Percentiles rank a stretch among this genome's conserved stretches.
Evolutionary conservation across 2,888 invertebrate species (phyloP).

Genomic region (Ophion costatus): DNA sequence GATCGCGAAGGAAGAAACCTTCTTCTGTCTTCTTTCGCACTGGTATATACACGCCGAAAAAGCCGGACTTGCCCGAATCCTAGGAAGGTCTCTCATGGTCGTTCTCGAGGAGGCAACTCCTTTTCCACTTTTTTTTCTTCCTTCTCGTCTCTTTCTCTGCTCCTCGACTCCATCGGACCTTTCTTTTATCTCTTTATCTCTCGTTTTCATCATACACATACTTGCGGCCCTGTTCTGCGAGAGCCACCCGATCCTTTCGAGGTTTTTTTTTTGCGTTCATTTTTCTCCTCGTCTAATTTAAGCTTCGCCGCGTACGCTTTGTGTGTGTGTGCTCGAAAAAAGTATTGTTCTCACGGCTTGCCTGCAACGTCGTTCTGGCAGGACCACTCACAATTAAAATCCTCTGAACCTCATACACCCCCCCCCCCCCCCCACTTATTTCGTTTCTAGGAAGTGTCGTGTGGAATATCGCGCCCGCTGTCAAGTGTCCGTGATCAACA

Average conservation of each 20-base stretch:
- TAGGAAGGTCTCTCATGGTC: slow-evolving; percentile 53
- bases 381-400: too few species aligned
- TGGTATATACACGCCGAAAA: slow-evolving; percentile 52
- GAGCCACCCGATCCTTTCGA: slow-evolving; percentile 52
- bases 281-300: slow-evolving; percentile 49
- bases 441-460: too few species aligned
- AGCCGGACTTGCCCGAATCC: slow-evolving; percentile 54
- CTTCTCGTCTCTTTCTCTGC: not conserved
- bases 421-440: too few species aligned
- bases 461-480: too few species aligned
- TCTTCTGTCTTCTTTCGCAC: slow-evolving; percentile 48
- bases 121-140: slow-evolving; percentile 40
- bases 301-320: slow-evolving; percentile 22
- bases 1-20: slow-evolving; percentile 29
- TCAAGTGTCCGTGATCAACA: too few species aligned
- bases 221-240: slow-evolving; percentile 53
- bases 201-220: slow-evolving; percentile 59
- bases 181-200: slow-evolving; percentile 57
- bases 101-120: slow-evolving; percentile 48
- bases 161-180: slow-evolving; percentile 36
- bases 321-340: slow-evolving; percentile 18
- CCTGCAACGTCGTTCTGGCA: slow-evolving; percentile 4
- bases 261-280: slow-evolving; percentile 24
- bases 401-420: too few species aligned
- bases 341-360: slow-evolving; percentile 45